A percentile compares a stretch with the other conserved stretches of the same genome.
These are phyloP conservation scores for Ianthella basta DNA, from an alignment of 37 sponge, comb jelly and placozoan species.

Conservation along the genomic window DNA sequence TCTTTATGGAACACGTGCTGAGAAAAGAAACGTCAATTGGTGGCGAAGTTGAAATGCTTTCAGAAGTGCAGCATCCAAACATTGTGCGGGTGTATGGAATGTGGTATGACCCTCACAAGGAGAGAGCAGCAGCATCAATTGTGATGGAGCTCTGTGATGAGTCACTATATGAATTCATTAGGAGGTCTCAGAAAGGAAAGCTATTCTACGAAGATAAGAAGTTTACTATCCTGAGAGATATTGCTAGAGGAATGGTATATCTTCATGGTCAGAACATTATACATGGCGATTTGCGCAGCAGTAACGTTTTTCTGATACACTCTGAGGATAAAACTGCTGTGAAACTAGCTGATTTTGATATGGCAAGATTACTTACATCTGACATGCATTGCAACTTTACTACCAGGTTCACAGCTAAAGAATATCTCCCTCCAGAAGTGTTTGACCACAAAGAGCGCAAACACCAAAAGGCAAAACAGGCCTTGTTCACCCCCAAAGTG, in stretches of 20 bases:
- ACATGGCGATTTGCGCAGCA: not conserved
- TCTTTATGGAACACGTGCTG: not conserved
- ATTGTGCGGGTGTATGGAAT: not conserved
- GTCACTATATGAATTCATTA: too few relatives aligned
- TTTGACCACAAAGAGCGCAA: too few relatives aligned
- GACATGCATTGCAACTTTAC: not conserved
- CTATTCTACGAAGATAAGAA: not conserved
- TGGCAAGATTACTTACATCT: not conserved
- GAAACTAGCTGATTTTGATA: conserved; percentile 2
- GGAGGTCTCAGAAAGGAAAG: too few relatives aligned
- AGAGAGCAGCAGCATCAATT: not conserved
- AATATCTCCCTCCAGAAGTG: conserved; percentile 20
- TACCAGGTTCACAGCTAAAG: not conserved
- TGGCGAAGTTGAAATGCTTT: not conserved
- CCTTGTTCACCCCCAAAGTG: not conserved
- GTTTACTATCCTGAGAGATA: not conserved
- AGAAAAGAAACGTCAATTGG: not conserved
- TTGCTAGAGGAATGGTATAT: not conserved
- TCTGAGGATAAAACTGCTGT: not conserved
- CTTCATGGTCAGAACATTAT: not conserved
- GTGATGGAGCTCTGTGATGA: conserved; percentile 29
- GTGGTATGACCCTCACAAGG: not conserved
- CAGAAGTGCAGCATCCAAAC: not conserved
- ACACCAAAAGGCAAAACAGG: not conserved
- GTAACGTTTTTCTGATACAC: not conserved